Percentiles rank a stretch among this genome's conserved stretches.
Evolutionary conservation across 2,113 vertebrate species (phyloP).

Genomic region (Callorhinus ursinus): DNA sequence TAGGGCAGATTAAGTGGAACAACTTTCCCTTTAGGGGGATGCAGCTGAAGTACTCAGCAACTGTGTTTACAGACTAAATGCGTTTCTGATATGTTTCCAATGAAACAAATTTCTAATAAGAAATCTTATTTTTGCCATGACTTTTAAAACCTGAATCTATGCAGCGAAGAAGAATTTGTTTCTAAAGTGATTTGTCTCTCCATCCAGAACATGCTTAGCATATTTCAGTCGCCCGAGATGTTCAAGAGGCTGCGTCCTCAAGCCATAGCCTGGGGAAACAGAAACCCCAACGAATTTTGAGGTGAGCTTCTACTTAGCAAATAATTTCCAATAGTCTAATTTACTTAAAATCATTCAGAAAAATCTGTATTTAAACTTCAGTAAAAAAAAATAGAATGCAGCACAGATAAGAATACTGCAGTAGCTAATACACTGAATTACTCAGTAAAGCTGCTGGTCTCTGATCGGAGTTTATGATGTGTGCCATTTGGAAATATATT

Average conservation of each 20-base stretch:
- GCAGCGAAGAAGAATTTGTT: not conserved
- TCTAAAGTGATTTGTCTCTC: not conserved
- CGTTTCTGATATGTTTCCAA: slow-evolving; percentile 28
- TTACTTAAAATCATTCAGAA: not conserved
- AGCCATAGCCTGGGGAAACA: not conserved
- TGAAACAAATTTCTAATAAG: slow-evolving; percentile 41
- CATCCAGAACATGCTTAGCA: not conserved
- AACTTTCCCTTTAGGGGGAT: slow-evolving; percentile 54
- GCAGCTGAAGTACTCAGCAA: not conserved
- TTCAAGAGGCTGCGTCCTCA: not conserved
- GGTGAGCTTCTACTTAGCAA: not conserved
- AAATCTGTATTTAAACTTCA: not conserved
- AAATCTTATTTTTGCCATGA: not conserved
- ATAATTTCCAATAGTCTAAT: not conserved
- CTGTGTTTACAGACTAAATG: slow-evolving; percentile 41
- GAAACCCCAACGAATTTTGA: not conserved
- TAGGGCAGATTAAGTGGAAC: slow-evolving; percentile 59
- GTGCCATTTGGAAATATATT: not conserved
- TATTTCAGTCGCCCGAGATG: not conserved
- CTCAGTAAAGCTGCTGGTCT: not conserved
- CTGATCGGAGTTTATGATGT: not conserved
- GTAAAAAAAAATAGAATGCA: not conserved
- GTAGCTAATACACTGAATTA: not conserved
- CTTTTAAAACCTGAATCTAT: not conserved
- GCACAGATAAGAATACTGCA: not conserved